Evolutionary conservation across 1,140 invertebrate species (phyloP), one percentile per base, ranked within the genome.

Genomic region (Mya arenaria): DNA sequence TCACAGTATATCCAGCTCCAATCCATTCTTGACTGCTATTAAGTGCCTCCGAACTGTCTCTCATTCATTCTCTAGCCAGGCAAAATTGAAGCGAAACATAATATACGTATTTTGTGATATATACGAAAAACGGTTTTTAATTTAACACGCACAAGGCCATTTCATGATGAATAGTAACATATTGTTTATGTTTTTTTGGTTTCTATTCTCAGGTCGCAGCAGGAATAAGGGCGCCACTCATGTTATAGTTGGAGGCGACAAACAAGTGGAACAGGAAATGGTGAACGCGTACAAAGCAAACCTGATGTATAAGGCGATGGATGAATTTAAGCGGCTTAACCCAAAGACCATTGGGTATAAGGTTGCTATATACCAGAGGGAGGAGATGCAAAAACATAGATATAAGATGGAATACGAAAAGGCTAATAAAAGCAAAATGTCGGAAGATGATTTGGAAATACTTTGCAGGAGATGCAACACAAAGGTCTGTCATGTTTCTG

Each of bases 301-400:
- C 34, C 28, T 79, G 25, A 79, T 79, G 75, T n/a, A 65, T 13
- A 32, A 28, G 10, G 75, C 62, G 6, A 19, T 79, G 63, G 34
- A 79, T 13, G 13, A 25, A 1, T n/a, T 79, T 44, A 66, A 28
- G 62, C 36, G 56, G 23, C 1, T 56, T 0, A 44, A 66, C 28
- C 30, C 25, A 19, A 79, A 36, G n/a, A 10, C 58, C 17, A 34
- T 79, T 25, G 30, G 65, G 5, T 36, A 48, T 30, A 34, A 68
- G 25, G 34, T 79, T n/a, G 19, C 28, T 1, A 1, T 17, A n/a
- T 0, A 48, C 10, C 75, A 79, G 48, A 36, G 44, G 17, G 36
- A 56, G 13, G 44, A 56, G 36, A 5, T 68, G 36, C 6, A 56
- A 19, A 44, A 55, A 1, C 34, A 48, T 37, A 41, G 34, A 52